Evolutionary conservation across 2,113 vertebrate species (phyloP).

Genomic region (Heloderma charlesbogerti): DNA sequence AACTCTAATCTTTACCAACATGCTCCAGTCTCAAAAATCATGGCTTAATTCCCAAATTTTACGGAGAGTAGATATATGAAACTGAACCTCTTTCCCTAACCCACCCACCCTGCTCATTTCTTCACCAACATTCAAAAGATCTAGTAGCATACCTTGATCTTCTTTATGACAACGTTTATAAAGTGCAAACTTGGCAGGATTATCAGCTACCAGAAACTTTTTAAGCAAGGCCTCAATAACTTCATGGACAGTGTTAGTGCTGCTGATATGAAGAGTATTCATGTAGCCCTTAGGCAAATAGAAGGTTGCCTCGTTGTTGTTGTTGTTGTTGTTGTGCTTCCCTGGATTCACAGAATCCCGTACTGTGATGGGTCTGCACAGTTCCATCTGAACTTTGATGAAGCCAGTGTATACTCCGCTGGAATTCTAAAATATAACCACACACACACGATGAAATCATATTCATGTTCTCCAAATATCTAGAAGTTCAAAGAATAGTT

Average conservation of each 20-base stretch:
- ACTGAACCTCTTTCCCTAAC: background rate
- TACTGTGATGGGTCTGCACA: constrained; percentile 88
- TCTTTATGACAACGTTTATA: constrained; percentile 92
- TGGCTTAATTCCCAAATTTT: background rate
- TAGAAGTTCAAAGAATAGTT: background rate
- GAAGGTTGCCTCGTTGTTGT: constrained; percentile 80
- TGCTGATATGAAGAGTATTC: constrained; percentile 97
- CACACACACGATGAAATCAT: background rate
- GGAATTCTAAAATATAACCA: constrained; percentile 74
- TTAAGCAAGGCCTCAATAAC: constrained; percentile 93
- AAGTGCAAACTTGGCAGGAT: constrained; percentile 96
- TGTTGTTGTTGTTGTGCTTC: constrained; percentile 47
- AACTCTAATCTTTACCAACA: background rate
- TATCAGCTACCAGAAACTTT: constrained; percentile 93
- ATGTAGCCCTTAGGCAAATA: constrained; percentile 82
- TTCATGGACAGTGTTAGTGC: constrained; percentile 89
- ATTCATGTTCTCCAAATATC: background rate
- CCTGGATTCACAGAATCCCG: constrained; percentile 67
- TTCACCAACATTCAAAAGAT: background rate
- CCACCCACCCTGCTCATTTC: background rate
- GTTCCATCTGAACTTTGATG: constrained; percentile 96
- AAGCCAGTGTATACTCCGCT: constrained; percentile 93
- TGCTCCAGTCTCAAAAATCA: background rate
- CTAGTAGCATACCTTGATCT: constrained; percentile 88
- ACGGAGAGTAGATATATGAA: background rate